Evolutionary conservation across 30 jellyfish, hydroid and myxozoan species (phyloP).

Genomic region (Clytia hemisphaerica): DNA sequence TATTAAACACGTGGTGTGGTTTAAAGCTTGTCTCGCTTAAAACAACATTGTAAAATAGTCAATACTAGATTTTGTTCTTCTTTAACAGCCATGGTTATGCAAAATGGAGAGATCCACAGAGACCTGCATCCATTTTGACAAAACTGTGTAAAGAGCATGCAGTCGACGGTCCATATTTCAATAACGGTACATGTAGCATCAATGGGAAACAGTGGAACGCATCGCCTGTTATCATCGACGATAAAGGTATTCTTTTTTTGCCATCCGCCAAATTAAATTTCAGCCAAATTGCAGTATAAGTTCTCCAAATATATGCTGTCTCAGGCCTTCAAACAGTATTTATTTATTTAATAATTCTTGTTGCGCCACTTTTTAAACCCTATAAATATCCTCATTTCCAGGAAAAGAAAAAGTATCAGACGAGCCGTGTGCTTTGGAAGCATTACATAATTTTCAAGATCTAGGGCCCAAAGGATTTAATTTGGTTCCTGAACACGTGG

Average conservation of each 20-base stretch:
- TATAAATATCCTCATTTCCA: not conserved
- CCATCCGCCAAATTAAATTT: too few relatives aligned
- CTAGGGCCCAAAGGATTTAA: conserved; percentile 75
- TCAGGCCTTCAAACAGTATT: not conserved
- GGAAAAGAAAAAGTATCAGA: conserved; percentile 86
- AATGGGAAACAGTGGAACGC: conserved; percentile 48
- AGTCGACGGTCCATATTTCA: conserved; percentile 69
- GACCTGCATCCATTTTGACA: conserved; percentile 79
- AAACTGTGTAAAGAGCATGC: conserved; percentile 82
- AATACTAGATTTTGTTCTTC: not conserved
- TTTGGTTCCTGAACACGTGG: conserved; percentile 93
- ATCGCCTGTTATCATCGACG: conserved; percentile 47
- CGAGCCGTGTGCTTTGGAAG: conserved; percentile 90
- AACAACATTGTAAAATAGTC: too few relatives aligned
- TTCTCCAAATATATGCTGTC: too few relatives aligned
- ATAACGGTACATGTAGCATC: conserved; percentile 50
- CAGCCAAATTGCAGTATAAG: too few relatives aligned
- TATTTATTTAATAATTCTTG: not conserved
- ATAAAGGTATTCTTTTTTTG: conserved; percentile 44
- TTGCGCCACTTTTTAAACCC: not conserved
- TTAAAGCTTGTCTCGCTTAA: too few relatives aligned
- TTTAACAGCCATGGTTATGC: conserved; percentile 75
- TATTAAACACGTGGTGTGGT: too few relatives aligned
- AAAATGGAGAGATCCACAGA: conserved; percentile 95
- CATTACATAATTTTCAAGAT: conserved; percentile 58